These are phyloP conservation scores for Elanus axillaris DNA, from an alignment of 2,113 vertebrate species.

Conservation along the genomic window DNA sequence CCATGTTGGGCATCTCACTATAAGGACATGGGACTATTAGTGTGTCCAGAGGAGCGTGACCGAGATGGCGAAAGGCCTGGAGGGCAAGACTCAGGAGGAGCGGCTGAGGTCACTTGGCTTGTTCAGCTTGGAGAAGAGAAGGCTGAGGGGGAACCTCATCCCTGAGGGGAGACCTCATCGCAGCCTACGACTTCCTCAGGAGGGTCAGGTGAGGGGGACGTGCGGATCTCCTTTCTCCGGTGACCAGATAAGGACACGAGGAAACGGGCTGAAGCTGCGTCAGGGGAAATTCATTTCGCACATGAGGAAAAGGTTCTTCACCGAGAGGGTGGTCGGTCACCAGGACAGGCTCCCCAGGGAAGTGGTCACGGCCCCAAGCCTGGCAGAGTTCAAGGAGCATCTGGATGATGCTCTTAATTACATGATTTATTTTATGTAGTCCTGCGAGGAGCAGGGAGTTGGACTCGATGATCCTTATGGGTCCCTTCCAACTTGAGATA, in stretches of 20 bases:
- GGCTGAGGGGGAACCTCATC: background rate
- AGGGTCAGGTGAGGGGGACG: rapidly evolving
- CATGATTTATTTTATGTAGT: too few species aligned
- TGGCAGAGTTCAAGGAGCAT: background rate
- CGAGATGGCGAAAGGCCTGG: too few species aligned
- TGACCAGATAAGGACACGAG: background rate
- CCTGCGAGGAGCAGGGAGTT: background rate
- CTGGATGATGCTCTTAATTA: background rate
- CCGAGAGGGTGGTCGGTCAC: background rate
- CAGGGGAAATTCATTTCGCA: background rate
- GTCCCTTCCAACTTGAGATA: background rate
- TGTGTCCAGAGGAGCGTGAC: too few species aligned
- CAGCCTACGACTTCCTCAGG: background rate
- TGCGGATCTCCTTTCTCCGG: background rate
- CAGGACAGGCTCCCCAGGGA: background rate
- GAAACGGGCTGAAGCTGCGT: rapidly evolving
- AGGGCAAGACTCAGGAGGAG: background rate
- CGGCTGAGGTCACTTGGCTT: background rate
- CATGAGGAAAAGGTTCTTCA: background rate
- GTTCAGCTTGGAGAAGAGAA: background rate
- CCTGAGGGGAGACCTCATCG: background rate
- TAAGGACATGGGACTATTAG: too few species aligned
- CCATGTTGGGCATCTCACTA: background rate
- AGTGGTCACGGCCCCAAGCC: background rate
- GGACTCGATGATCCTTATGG: background rate